These are phyloP conservation scores for Spisula subtruncata DNA, from an alignment of 2,888 invertebrate genomes.

Conservation along the genomic window DNA sequence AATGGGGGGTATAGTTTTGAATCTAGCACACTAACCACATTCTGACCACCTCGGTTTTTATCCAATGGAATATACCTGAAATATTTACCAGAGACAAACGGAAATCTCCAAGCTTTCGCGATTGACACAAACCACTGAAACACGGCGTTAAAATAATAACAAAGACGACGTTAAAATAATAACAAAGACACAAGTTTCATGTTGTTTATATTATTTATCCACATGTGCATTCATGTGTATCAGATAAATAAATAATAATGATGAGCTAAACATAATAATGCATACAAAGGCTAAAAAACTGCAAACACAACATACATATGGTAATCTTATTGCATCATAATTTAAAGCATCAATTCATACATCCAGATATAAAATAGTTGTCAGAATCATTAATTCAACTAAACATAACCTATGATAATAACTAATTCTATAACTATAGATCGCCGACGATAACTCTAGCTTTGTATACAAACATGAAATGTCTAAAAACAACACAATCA, in stretches of 20 bases:
- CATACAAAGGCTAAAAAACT: slow-evolving; percentile 24
- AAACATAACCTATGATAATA: neutral
- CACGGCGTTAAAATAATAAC: neutral
- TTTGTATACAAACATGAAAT: too few relatives aligned
- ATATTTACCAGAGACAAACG: too few relatives aligned
- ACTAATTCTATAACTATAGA: neutral
- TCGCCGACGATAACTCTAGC: too few relatives aligned
- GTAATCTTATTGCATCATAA: slow-evolving; percentile 1
- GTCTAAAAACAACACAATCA: too few relatives aligned
- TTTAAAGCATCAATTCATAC: slow-evolving; percentile 2
- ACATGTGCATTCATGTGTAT: slow-evolving; percentile 10
- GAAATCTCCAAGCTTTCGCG: too few relatives aligned
- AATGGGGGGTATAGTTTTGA: too few relatives aligned
- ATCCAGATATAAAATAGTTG: neutral
- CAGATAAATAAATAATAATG: slow-evolving; percentile 25
- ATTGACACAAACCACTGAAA: too few relatives aligned
- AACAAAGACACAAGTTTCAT: neutral
- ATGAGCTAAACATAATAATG: slow-evolving; percentile 25
- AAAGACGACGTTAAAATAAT: neutral
- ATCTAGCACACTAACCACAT: too few relatives aligned
- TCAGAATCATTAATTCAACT: neutral
- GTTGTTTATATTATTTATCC: slow-evolving; percentile 23
- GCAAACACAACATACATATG: slow-evolving; percentile 10
- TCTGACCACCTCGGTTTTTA: too few relatives aligned
- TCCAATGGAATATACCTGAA: too few relatives aligned